phyloP scores from a whole-genome alignment of 2,888 invertebrate genomes.

The Agrochola lychnidis region DNA sequence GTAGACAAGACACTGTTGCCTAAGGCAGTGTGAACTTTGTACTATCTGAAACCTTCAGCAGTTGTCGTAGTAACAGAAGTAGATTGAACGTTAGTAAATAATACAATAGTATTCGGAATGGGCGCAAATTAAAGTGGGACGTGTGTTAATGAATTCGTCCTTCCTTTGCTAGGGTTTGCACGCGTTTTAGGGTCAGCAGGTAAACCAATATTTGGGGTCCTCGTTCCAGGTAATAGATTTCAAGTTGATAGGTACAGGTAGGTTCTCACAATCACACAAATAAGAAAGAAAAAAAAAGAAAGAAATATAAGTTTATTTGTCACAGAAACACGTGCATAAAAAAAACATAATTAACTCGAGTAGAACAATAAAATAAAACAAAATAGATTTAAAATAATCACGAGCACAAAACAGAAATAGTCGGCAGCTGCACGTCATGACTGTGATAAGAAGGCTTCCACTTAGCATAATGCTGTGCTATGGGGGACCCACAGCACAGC shows the following conservation, averaged over 20 bases:
- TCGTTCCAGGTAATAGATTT: background rate
- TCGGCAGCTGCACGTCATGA: too few species aligned
- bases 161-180: constrained; percentile 64
- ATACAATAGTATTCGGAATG: constrained; percentile 60
- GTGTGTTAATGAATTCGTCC: constrained; percentile 76
- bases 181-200: constrained; percentile 5
- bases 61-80: constrained; percentile 15
- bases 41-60: constrained; percentile 2
- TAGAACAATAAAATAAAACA: too few species aligned
- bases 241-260: background rate
- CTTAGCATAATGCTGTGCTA: too few species aligned
- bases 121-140: constrained; percentile 44
- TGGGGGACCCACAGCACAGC: too few species aligned
- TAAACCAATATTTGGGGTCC: background rate
- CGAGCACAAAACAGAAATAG: too few species aligned
- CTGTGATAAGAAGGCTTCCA: too few species aligned
- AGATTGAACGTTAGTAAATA: constrained; percentile 61
- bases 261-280: background rate
- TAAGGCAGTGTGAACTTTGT: constrained; percentile 21
- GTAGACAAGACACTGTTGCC: constrained; percentile 12
- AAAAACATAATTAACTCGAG: too few species aligned
- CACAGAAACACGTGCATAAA: too few species aligned
- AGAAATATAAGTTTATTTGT: too few species aligned
- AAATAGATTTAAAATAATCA: too few species aligned
- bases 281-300: too few species aligned